Conservation (phyloP, 1,140 invertebrate genomes). For the Temnothorax nylanderi region DNA sequence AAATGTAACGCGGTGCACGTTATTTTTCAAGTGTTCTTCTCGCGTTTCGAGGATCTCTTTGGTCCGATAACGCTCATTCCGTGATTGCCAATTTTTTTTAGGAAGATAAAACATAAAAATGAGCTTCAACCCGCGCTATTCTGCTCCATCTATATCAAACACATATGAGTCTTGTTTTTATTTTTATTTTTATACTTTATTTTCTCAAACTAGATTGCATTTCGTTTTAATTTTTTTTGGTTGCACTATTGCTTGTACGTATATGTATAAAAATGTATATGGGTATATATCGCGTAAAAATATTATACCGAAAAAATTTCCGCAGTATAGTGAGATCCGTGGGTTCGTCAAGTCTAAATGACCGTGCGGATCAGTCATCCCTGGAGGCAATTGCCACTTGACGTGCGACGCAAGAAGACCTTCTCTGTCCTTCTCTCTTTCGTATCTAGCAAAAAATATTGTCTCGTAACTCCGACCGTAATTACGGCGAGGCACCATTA, state of each 20-base stretch:
- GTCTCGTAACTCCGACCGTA: slow-evolving; percentile 22
- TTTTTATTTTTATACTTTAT: background rate
- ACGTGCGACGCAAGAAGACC: slow-evolving; percentile 24
- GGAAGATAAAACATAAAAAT: background rate
- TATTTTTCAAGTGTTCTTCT: background rate
- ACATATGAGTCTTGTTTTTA: background rate
- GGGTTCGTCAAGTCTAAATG: background rate
- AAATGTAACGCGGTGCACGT: background rate
- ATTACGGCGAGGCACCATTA: slow-evolving; percentile 18
- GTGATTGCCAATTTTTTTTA: background rate
- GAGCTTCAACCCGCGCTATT: background rate
- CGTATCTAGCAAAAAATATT: slow-evolving; percentile 22
- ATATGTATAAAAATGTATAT: background rate
- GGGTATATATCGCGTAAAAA: background rate
- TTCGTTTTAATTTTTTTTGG: background rate
- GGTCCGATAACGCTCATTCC: background rate
- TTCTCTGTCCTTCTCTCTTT: background rate
- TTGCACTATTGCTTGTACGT: background rate
- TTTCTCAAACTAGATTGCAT: background rate
- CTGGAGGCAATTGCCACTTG: slow-evolving; percentile 31
- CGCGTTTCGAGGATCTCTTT: background rate
- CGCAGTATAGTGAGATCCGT: background rate
- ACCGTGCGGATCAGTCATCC: slow-evolving; percentile 6
- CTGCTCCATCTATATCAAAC: background rate
- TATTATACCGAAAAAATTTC: background rate